Base-by-base conservation (phyloP, 1,140 invertebrate genomes). In the Wasmannia auropunctata region DNA sequence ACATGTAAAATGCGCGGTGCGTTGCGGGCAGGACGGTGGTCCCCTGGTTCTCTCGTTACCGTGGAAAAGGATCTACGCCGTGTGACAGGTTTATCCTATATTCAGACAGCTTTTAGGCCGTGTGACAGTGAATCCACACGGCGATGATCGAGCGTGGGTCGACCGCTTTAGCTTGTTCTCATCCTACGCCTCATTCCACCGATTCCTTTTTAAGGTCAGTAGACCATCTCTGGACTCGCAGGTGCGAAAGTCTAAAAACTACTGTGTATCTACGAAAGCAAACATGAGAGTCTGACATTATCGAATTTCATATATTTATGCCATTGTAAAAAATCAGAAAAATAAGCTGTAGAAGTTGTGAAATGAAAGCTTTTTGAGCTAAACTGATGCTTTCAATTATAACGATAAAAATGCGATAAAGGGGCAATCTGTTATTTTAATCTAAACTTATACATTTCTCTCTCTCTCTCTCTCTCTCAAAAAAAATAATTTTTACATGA, bases 191-290 rank as follows among this genome's bases (percentile, higher is more conserved):
- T n/a, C 34, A 6, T 46, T 79, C 28, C 6, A 25, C 11, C 40
- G 43, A 87, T 86, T 85, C 80, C 89, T 90, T 90, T 90, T 89
- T 90, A 90, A 58, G 88, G 81, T 83, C 86, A 90, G 37, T 81
- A 40, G 76, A 90, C 76, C 88, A 51, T 11, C 11, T 8, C 28
- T 16, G 37, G 22, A 25, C 16, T 54, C 72, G 49, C 65, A 87
- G 80, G 63, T 85, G 88, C 31, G 4, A 72, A 75, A 75, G 63
- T 87, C 60, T 58, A 49, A 79, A 79, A 79, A 40, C 54, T 60
- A 54, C 19, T 16, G 49, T 16, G 22, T 60, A n/a, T 43, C 6
- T n/a, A 11, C 11, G 25, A 22, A 28, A 54, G 6, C 28, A 46
- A 5, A 40, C 4, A 16, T n/a, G 14, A 16, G 3, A 31, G 16